A percentile compares a stretch with the other conserved stretches of the same genome.
phyloP scores from a whole-genome alignment of 2,113 vertebrate species.

The Callopanchax toddi region DNA sequence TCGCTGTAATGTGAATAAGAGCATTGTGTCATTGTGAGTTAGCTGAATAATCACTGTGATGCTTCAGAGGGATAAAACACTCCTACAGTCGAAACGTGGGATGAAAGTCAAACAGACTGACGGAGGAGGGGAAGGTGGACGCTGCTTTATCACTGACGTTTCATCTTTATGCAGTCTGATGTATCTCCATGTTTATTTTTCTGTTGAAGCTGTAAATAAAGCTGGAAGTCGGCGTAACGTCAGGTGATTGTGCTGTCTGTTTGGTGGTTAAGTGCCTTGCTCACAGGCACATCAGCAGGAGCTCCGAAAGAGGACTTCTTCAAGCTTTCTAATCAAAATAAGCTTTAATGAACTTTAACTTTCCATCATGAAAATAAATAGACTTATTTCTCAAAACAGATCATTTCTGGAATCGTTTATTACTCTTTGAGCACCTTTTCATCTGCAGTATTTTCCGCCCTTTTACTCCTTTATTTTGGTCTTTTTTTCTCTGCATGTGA shows the following conservation, averaged over 20 bases:
- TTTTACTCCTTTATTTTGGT: no score
- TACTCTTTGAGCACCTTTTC: no score
- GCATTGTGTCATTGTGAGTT: constrained; percentile 22
- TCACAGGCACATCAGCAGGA: constrained; percentile 37
- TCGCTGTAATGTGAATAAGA: constrained; percentile 34
- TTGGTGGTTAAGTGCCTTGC: constrained; percentile 49
- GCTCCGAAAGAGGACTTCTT: constrained; percentile 17
- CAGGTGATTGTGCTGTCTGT: constrained; percentile 24
- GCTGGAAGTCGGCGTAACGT: constrained; percentile 15
- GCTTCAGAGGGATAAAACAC: constrained; percentile 37
- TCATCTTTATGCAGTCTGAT: constrained; percentile 8
- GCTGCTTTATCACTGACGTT: constrained; percentile 34
- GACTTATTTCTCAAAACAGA: no score
- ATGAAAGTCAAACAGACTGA: constrained; percentile 1
- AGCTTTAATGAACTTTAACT: neutral
- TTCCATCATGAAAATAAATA: no score
- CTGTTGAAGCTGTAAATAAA: constrained; percentile 22
- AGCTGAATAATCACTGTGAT: constrained; percentile 59
- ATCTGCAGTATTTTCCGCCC: no score
- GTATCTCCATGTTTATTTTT: constrained; percentile 12
- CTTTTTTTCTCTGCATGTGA: no score
- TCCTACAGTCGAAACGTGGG: constrained; percentile 10
- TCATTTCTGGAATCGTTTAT: no score
- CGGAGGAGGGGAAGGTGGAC: constrained; percentile 5
- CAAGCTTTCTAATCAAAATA: constrained; percentile 3